Conservation (phyloP, 2,113 vertebrate genomes). For the Motacilla tschutschensis region DNA sequence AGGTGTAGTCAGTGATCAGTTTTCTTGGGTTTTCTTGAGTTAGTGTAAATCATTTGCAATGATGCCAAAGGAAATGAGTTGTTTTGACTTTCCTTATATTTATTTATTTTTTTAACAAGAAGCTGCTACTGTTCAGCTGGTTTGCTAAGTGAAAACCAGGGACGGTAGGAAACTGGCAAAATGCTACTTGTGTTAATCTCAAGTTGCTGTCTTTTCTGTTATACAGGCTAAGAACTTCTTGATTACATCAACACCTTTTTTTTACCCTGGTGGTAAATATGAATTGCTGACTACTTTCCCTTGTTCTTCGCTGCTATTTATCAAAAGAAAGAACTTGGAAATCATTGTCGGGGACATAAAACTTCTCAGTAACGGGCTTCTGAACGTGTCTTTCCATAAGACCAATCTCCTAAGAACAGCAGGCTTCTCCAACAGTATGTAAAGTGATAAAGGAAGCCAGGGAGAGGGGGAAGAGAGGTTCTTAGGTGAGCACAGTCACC, state of each 20-base stretch:
- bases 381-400: background rate
- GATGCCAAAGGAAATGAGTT: constrained; percentile 79
- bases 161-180: background rate
- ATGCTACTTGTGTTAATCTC: constrained; percentile 44
- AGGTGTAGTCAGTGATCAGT: constrained; percentile 44
- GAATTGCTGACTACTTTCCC: constrained; percentile 38
- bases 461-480: background rate
- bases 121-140: constrained; percentile 46
- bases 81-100: constrained; percentile 54
- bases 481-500: background rate
- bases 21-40: constrained; percentile 50
- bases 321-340: constrained; percentile 44
- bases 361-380: background rate
- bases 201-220: constrained; percentile 51
- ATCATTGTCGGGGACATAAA: background rate
- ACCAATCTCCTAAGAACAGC: background rate
- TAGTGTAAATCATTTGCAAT: constrained; percentile 66
- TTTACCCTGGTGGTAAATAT: constrained; percentile 61
- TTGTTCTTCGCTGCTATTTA: constrained; percentile 59
- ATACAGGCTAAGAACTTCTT: constrained; percentile 22
- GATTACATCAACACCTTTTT: background rate
- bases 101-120: constrained; percentile 56
- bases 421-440: background rate
- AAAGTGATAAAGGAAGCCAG: background rate
- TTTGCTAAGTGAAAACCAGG: constrained; percentile 42